Conservation (phyloP, 2,113 vertebrate genomes). For the Siniperca chuatsi region DNA sequence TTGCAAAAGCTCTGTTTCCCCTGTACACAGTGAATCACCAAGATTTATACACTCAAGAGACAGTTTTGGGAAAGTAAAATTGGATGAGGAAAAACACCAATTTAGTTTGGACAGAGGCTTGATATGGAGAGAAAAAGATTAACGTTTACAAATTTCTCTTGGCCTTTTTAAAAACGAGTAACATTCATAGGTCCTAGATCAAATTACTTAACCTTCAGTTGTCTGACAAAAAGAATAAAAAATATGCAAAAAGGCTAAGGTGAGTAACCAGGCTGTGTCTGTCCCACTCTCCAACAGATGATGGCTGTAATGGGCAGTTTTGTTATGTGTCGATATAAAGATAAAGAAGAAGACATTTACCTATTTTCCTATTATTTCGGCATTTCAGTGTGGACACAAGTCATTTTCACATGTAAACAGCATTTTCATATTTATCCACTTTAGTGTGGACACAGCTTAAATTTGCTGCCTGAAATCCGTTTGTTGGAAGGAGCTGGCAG, state of each 20-base stretch:
- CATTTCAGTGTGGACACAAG: background rate
- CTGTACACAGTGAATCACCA: background rate
- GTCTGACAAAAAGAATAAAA: background rate
- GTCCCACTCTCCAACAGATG: background rate
- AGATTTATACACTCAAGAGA: background rate
- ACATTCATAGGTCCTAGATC: background rate
- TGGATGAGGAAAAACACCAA: background rate
- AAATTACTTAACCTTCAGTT: background rate
- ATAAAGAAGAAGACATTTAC: background rate
- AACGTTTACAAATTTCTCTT: background rate
- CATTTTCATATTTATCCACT: background rate
- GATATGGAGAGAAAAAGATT: background rate
- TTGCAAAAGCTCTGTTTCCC: conserved; percentile 2
- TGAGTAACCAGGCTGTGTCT: no score
- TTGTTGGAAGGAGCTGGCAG: background rate
- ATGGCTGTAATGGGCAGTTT: background rate
- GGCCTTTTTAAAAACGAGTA: background rate
- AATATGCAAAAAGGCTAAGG: background rate
- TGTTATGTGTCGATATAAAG: background rate
- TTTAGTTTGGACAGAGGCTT: background rate
- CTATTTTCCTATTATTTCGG: background rate
- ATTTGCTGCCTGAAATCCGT: background rate
- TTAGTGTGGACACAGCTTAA: background rate
- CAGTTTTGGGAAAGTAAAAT: background rate
- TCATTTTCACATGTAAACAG: background rate